Evolutionary conservation across 2,797 vertebrate species (phyloP).

Genomic region (Malacoraja senta): DNA sequence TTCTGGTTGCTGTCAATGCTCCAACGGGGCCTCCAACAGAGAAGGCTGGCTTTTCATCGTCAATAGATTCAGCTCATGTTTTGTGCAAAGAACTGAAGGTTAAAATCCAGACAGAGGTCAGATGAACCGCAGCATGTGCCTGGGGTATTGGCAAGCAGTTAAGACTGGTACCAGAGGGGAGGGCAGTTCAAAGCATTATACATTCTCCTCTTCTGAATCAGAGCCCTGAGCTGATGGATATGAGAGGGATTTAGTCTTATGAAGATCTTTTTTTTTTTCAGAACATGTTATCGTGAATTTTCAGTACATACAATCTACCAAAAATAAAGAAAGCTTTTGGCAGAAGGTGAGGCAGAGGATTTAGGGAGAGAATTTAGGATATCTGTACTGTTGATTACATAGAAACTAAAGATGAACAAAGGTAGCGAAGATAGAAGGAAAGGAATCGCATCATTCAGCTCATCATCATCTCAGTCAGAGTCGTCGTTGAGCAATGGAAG

Average conservation of each 20-base stretch:
- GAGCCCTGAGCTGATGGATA: no score
- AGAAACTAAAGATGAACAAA: background rate
- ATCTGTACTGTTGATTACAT: background rate
- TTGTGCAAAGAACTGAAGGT: no score
- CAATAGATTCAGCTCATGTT: no score
- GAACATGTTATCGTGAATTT: no score
- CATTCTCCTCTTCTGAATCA: background rate
- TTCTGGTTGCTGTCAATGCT: no score
- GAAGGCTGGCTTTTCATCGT: no score
- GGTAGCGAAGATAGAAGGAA: background rate
- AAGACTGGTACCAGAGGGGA: background rate
- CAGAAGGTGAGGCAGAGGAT: background rate
- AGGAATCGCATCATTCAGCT: background rate
- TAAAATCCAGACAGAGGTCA: no score
- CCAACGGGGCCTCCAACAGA: no score
- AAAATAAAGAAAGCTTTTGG: background rate
- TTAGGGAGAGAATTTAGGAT: background rate
- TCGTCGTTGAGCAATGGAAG: no score
- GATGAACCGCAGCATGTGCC: background rate
- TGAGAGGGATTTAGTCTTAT: background rate
- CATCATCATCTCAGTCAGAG: background rate
- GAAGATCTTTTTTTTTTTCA: background rate
- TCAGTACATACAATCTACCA: no score
- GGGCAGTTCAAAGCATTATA: background rate
- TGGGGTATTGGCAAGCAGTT: background rate